phyloP scores from a whole-genome alignment of 37 sponge, comb jelly and placozoan genomes.

The Halichondria panicea region DNA sequence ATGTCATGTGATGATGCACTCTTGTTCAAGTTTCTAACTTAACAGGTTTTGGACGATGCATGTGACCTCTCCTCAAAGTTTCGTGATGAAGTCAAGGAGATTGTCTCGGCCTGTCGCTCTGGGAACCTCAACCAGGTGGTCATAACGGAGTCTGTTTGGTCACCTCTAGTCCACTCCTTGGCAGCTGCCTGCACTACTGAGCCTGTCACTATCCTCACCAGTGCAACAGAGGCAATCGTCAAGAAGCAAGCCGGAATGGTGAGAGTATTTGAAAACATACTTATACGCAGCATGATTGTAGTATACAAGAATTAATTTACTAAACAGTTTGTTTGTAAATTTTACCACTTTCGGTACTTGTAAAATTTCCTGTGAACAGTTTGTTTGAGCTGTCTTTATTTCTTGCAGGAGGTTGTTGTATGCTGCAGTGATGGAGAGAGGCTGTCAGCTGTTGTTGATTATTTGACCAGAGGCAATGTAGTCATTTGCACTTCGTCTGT shows the following conservation, averaged over 20 bases:
- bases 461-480: too few species aligned
- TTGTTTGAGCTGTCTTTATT: not conserved
- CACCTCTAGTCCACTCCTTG: conserved; percentile 1
- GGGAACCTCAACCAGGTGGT: too few species aligned
- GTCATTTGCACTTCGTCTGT: conserved; percentile 12
- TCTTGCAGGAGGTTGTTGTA: not conserved
- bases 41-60: conserved; percentile 49
- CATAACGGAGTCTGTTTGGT: not conserved
- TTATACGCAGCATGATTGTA: too few species aligned
- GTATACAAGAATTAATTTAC: too few species aligned
- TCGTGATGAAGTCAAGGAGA: conserved; percentile 6
- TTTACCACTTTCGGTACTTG: too few species aligned
- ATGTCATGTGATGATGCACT: not conserved
- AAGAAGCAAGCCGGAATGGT: conserved; percentile 7
- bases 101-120: conserved; percentile 1
- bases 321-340: too few species aligned
- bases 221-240: conserved; percentile 34
- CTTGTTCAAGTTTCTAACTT: not conserved
- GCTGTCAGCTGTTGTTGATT: not conserved
- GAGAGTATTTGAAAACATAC: too few species aligned
- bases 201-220: conserved; percentile 22
- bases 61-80: conserved; percentile 23
- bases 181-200: conserved; percentile 1
- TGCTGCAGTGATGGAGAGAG: not conserved
- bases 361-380: too few species aligned